Base-by-base conservation (phyloP, 1,140 invertebrate species). In the Caenorhabditis remanei region DNA sequence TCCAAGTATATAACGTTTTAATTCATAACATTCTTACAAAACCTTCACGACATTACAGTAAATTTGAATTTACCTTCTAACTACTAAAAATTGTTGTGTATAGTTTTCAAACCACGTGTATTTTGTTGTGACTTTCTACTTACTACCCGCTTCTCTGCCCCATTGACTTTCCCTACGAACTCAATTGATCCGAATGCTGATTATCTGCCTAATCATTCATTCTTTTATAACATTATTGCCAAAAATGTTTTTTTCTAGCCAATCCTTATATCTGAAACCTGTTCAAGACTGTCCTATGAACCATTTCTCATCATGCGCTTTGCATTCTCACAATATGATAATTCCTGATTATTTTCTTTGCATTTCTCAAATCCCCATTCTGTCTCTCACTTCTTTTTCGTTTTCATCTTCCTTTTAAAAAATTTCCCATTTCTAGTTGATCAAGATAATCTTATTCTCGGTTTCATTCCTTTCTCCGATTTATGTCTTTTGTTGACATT, bases 401-500 rank as follows among this genome's bases (percentile, higher is more conserved):
- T 14, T 63, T 40, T 63, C 43, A n/a, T 40, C 71, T 2, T 50
- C 5, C 46, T 71, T 50, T 14, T 4, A 79, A 79, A 79, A 13
- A 24, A 2, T 50, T n/a, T 50, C 11, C 46, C 71, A 79, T 79
- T 79, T 79, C 71, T 79, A 79, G 71, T 50, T 79, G 46, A 79
- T 53, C 46, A 79, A 79, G 71, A 79, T 79, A 79, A 79, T 79
- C 71, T 43, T 32, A 32, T 32, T 79, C 71, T 79, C 71, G 71
- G 71, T 79, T 79, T 79, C 71, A 79, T 79, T 79, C 71, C 71
- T 50, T 24, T 50, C 71, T 53, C 71, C 19, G 71, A 79, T 79
- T 79, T 13, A 79, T 79, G 71, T 79, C 71, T 79, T 79, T 79
- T 79, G 71, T 79, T 79, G n/a, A 79, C 71, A 79, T 50, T 79